phyloP scores from a whole-genome alignment of 2,113 vertebrate genomes.

The Lophura nycthemera region DNA sequence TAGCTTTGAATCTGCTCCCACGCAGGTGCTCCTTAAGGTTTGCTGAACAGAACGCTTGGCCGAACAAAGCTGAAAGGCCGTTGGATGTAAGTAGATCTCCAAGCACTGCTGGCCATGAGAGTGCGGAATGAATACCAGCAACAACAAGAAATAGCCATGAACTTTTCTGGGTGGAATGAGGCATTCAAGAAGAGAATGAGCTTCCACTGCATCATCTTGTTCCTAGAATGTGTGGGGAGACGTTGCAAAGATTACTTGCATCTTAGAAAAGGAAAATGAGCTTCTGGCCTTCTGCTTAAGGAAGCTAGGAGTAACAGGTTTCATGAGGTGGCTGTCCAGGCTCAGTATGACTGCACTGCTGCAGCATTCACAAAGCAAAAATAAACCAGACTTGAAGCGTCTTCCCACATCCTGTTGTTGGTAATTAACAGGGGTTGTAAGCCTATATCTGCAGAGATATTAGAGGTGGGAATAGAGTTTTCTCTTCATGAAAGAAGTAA shows the following conservation, averaged over 20 bases:
- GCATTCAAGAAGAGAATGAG: neutral
- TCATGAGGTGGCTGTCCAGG: neutral
- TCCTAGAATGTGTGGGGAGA: rapidly evolving
- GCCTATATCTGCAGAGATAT: neutral
- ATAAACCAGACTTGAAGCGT: neutral
- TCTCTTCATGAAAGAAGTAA: neutral
- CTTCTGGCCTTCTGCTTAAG: neutral
- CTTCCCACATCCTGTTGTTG: neutral
- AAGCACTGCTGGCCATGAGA: neutral
- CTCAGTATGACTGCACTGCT: neutral
- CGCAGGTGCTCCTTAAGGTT: rapidly evolving
- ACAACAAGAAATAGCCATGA: neutral
- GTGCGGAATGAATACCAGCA: neutral
- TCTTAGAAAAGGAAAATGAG: neutral
- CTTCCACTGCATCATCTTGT: neutral
- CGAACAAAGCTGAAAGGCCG: neutral
- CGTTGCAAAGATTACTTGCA: neutral
- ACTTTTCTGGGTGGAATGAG: neutral
- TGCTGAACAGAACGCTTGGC: neutral
- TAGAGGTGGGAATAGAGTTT: neutral
- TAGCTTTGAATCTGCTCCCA: neutral
- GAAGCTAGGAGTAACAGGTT: neutral
- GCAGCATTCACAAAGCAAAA: neutral
- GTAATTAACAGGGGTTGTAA: neutral
- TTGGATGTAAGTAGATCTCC: neutral